Conservation (phyloP, 2,888 invertebrate genomes). For the Carterocephalus palaemon region DNA sequence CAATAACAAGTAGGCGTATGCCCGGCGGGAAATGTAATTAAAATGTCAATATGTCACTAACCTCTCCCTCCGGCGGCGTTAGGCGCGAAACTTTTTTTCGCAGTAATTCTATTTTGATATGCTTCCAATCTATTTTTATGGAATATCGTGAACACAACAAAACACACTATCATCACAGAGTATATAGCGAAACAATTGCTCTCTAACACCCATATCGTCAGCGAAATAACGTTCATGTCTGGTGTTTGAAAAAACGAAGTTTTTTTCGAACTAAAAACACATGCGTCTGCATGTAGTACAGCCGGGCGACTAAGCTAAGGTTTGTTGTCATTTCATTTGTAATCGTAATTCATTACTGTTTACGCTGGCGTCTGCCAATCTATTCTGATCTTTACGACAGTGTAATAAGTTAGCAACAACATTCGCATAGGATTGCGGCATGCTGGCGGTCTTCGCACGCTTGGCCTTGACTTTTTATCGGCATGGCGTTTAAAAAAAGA, state of each 20-base stretch:
- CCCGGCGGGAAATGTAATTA: background rate
- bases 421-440: background rate
- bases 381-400: conserved; percentile 18
- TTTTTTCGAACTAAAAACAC: conserved; percentile 17
- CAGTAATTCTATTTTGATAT: conserved; percentile 43
- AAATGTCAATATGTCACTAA: conserved; percentile 36
- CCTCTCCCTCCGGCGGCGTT: conserved; percentile 49
- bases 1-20: too few relatives aligned
- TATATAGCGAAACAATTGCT: conserved; percentile 68
- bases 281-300: conserved; percentile 8
- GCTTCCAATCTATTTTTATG: conserved; percentile 62
- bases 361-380: conserved; percentile 11
- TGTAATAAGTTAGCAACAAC: conserved; percentile 13
- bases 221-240: conserved; percentile 64
- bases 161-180: conserved; percentile 55
- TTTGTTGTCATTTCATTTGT: conserved; percentile 29
- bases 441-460: too few relatives aligned
- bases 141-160: conserved; percentile 59
- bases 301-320: conserved; percentile 19
- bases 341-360: conserved; percentile 12
- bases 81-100: conserved; percentile 51
- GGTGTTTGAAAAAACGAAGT: background rate
- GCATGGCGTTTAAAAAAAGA: conserved; percentile 11
- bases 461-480: conserved; percentile 27
- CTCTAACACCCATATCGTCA: conserved; percentile 63